Conservation (phyloP, 2,797 vertebrate genomes). For the Tenualosa ilisha region DNA sequence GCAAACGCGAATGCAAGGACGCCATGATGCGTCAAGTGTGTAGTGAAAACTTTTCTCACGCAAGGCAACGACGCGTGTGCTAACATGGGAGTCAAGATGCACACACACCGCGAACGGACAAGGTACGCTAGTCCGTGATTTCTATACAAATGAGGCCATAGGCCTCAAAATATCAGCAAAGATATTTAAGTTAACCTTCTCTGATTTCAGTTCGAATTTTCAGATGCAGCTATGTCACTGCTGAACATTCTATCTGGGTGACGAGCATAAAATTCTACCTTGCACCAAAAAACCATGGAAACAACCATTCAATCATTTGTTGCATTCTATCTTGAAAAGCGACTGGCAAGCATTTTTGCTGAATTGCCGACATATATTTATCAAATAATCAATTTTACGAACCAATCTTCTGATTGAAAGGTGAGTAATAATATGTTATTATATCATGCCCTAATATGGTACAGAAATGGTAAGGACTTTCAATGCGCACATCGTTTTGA, state of each 20-base stretch:
- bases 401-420: background rate
- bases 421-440: background rate
- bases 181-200: no score
- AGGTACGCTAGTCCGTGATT: no score
- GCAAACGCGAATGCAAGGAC: no score
- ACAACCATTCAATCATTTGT: background rate
- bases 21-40: no score
- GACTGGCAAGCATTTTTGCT: background rate
- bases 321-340: background rate
- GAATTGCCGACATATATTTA: background rate
- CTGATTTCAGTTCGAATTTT: no score
- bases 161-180: no score
- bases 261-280: background rate
- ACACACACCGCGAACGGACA: no score
- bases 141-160: no score
- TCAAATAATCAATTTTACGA: background rate
- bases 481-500: background rate
- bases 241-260: background rate
- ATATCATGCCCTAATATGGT: background rate
- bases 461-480: background rate
- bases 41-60: no score
- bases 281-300: background rate
- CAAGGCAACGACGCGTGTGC: no score
- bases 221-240: background rate
- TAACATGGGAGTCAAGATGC: no score